Evolutionary conservation across 2,888 invertebrate species (phyloP).

Genomic region (Silvanus unidentatus): DNA sequence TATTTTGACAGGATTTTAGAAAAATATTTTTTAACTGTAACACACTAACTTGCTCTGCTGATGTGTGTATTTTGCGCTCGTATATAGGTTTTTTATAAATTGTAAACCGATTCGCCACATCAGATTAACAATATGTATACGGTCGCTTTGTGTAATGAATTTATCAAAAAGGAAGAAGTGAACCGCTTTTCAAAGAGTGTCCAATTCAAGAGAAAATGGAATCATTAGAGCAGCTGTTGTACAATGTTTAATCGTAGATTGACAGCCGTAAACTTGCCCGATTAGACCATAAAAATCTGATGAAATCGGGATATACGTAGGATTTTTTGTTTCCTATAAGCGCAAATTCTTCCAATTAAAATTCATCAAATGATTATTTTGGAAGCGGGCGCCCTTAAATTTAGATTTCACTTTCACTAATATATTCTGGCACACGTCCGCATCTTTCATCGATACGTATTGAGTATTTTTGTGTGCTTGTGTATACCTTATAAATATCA

Average conservation of each 20-base stretch:
- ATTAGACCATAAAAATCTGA: conserved; percentile 32
- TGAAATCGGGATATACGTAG: background rate
- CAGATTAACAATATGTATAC: conserved; percentile 20
- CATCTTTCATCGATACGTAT: conserved; percentile 33
- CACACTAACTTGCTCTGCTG: too few relatives aligned
- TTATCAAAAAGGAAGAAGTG: conserved; percentile 16
- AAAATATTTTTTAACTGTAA: too few relatives aligned
- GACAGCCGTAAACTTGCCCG: conserved; percentile 35
- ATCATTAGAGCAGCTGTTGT: conserved; percentile 30
- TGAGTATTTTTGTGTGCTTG: conserved; percentile 30
- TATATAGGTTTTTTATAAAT: too few relatives aligned
- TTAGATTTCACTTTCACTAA: conserved; percentile 20
- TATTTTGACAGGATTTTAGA: too few relatives aligned
- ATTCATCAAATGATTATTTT: background rate
- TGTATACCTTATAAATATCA: conserved; percentile 37
- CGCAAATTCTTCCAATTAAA: conserved; percentile 2
- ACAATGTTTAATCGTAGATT: conserved; percentile 32
- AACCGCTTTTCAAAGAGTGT: conserved; percentile 13
- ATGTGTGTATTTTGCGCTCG: too few relatives aligned
- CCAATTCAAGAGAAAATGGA: conserved; percentile 17
- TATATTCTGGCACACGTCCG: conserved; percentile 34
- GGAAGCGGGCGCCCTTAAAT: conserved; percentile 10
- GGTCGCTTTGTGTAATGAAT: conserved; percentile 21
- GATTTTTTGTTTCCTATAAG: background rate
- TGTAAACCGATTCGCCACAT: conserved; percentile 26